phyloP scores from a whole-genome alignment of 2,113 vertebrate species.

The Lophius piscatorius region DNA sequence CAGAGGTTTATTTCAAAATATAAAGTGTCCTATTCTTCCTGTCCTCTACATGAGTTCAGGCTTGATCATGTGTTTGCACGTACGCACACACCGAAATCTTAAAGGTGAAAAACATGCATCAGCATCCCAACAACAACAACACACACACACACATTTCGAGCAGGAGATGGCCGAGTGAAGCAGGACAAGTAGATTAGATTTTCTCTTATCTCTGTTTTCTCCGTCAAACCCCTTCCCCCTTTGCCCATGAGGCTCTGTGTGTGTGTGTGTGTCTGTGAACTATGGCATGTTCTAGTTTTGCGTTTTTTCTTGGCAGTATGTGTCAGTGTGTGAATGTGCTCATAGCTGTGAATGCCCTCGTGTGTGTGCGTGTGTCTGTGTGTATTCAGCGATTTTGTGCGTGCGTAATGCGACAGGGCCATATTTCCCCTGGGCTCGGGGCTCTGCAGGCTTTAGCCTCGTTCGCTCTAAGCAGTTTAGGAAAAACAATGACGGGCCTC shows the following conservation, averaged over 20 bases:
- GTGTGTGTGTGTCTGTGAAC: constrained; percentile 42
- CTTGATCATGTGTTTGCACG: too few relatives aligned
- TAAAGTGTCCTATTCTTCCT: too few relatives aligned
- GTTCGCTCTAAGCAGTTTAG: constrained; percentile 82
- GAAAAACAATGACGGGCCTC: constrained; percentile 82
- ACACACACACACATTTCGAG: constrained; percentile 2
- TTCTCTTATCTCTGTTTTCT: constrained; percentile 61
- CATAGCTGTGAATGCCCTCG: constrained; percentile 25
- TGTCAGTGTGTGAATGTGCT: constrained; percentile 33
- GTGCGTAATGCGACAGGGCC: constrained; percentile 82
- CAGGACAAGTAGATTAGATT: constrained; percentile 75
- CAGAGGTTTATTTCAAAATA: too few relatives aligned
- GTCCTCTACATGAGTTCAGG: too few relatives aligned
- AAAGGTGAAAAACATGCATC: constrained; percentile 4
- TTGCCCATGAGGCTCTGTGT: constrained; percentile 42
- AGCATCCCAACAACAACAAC: neutral
- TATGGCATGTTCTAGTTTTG: constrained; percentile 29
- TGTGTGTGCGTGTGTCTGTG: constrained; percentile 38
- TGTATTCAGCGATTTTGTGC: constrained; percentile 61
- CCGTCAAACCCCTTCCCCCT: constrained; percentile 20
- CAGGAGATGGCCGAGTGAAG: constrained; percentile 46
- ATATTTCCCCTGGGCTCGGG: constrained; percentile 82
- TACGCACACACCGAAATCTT: constrained; percentile 1
- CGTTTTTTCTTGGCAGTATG: constrained; percentile 26
- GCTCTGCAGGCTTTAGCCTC: constrained; percentile 82